phyloP scores from a whole-genome alignment of 2,888 invertebrate species.

The Frankliniella fusca region DNA sequence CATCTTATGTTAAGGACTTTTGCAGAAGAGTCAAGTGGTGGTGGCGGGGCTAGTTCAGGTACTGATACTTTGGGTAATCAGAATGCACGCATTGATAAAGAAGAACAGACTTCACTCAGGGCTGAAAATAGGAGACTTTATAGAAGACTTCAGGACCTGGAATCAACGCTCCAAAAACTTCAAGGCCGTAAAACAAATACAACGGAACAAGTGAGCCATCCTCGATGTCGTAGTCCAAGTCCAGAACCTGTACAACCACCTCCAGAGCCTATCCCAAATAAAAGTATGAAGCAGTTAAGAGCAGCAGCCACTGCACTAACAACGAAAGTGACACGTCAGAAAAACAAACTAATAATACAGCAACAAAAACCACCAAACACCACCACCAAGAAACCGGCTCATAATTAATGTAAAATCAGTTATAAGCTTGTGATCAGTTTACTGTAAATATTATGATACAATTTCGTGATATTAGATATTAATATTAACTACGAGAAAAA shows the following conservation, averaged over 20 bases:
- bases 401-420: background rate
- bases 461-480: background rate
- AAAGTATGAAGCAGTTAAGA: slow-evolving; percentile 64
- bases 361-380: slow-evolving; percentile 52
- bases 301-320: slow-evolving; percentile 57
- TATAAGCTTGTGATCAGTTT: background rate
- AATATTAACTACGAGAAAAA: background rate
- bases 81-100: background rate
- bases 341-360: slow-evolving; percentile 76
- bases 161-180: slow-evolving; percentile 43
- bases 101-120: slow-evolving; percentile 37
- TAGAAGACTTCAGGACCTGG: slow-evolving; percentile 45
- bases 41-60: slow-evolving; percentile 43
- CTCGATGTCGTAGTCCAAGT: slow-evolving; percentile 28
- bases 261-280: slow-evolving; percentile 53
- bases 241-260: slow-evolving; percentile 40
- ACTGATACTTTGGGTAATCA: slow-evolving; percentile 40
- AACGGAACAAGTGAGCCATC: background rate
- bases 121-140: slow-evolving; percentile 45
- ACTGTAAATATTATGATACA: background rate
- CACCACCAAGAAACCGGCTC: background rate
- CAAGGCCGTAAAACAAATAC: slow-evolving; percentile 25
- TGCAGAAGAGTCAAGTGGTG: slow-evolving; percentile 53
- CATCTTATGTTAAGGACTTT: slow-evolving; percentile 59
- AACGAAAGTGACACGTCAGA: slow-evolving; percentile 76